These are phyloP conservation scores for Danio kyathit DNA, from an alignment of 2,797 vertebrate genomes.

Conservation along the genomic window DNA sequence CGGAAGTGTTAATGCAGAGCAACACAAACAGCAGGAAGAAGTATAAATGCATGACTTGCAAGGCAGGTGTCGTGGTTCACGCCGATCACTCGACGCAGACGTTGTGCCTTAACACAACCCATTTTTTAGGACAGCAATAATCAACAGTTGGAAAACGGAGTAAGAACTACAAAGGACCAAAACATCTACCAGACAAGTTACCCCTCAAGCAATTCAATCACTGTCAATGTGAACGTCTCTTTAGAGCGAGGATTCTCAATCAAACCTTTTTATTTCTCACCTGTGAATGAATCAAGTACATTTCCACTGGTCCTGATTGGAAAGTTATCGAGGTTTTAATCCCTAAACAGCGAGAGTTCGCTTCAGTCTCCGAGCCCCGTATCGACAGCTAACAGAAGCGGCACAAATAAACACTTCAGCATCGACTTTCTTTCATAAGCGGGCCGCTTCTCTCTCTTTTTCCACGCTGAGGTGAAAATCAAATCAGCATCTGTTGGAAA, in stretches of 20 bases:
- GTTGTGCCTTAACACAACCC: no score
- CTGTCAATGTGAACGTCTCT: background rate
- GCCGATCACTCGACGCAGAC: no score
- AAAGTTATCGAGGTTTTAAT: conserved; percentile 12
- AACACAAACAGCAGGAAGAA: no score
- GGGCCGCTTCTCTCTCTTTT: background rate
- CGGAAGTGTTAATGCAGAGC: no score
- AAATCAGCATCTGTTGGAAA: conserved; percentile 15
- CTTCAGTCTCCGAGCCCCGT: background rate
- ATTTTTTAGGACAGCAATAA: background rate
- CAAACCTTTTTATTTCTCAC: background rate
- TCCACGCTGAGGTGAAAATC: conserved; percentile 32
- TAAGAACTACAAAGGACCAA: background rate
- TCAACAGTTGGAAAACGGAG: background rate
- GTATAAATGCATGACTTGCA: no score
- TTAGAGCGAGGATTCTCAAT: background rate
- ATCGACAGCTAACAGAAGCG: background rate
- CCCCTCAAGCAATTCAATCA: background rate
- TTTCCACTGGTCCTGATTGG: background rate
- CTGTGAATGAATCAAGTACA: background rate
- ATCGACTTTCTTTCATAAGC: background rate
- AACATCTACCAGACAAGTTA: background rate
- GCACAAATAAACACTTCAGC: background rate
- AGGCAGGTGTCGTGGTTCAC: no score
- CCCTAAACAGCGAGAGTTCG: background rate